Base-by-base conservation (phyloP, 1,140 invertebrate species). In the Anadara kagoshimensis region DNA sequence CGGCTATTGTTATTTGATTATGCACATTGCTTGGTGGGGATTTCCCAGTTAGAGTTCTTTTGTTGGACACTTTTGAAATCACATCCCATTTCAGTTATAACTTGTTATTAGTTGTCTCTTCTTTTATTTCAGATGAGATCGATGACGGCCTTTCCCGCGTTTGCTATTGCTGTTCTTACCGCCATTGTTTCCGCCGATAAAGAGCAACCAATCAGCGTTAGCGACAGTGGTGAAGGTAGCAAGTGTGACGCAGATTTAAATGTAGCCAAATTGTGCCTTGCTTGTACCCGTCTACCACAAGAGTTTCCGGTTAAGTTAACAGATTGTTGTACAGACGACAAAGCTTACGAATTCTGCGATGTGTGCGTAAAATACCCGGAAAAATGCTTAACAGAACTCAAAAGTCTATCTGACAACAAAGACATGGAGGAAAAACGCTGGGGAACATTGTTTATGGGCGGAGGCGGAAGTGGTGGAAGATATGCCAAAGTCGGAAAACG, bases 281-380 rank as follows among this genome's bases (percentile, higher is more conserved):
- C 56, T 20, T 75, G 73, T 51, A 70, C 73, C 12, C 24, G 73
- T 29, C 63, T 75, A 26, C 63, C 62, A 14, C 61, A 47, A 44
- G 63, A 65, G 7, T 70, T 75, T 26, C 67, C 73, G 24, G 73
- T 75, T 5, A 62, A 56, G 11, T 44, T 75, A 8, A 75, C 67
- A 26, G 68, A 57, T 20, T 75, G 73, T 24, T 75, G 73, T 41
- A 54, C 58, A 29, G 73, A 75, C 18, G 62, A 69, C 14, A 75
- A 75, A 56, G 73, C 73, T 4, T 75, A 58, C 12, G 43, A 44
- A n/a, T 62, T 75, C 7, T 75, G 73, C 51, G 24, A 75, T 29
- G 56, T 69, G 3, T 75, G 73, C 66, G 66, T 64, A n/a, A 70
- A 69, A 61, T 57, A 70, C 44, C 47, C 62, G 1, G 57, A 66